Base-by-base conservation (phyloP, 2,888 invertebrate species). In the Spilosoma lubricipeda region DNA sequence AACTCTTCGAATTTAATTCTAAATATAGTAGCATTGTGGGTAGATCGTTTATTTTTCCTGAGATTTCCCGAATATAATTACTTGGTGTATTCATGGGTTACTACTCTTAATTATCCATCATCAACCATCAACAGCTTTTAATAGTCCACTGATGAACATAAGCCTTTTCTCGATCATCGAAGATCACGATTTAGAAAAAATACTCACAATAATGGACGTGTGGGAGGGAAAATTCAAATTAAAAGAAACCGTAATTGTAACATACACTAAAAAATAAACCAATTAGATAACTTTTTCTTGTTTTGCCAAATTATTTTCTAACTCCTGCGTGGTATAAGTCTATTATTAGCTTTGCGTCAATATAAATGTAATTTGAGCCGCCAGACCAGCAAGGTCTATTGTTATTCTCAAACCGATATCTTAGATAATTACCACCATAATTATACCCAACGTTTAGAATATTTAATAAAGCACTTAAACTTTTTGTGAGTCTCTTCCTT, bases 401-500 rank as follows among this genome's bases (percentile, higher is more conserved):
- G 45, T 64, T 73, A 48, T 64, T 27, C 18, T 52, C 30, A 52
- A 69, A 36, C 67, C 30, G 63, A 18, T 70, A 70, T 42, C 52
- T 56, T 70, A 73, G 20, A 72, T 68, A 74, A 74, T 72, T 72
- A 64, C 30, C 45, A 63, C 65, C 52, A 71, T 74, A 70, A 75
- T 71, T 66, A 76, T 33, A 20, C 42, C 72, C 56, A 75, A 70
- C 64, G 71, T 74, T 76, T 75, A 42, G 76, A 75, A 74, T 77
- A 80, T 78, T 80, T 76, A 81, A 77, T 82, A 78, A 83, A 80
- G 70, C 87, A 85, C 86, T 87, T 80, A 76, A 74, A 30, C 30
- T 87, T 88, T 88, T 87, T 87, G 85, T 81, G 68, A 68, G 65
- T 76, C 73, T 81, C 85, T 82, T 86, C 86, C 82, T 85, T 75